Base-by-base conservation (phyloP, 2,888 invertebrate genomes). In the Phyto melanocephala region DNA sequence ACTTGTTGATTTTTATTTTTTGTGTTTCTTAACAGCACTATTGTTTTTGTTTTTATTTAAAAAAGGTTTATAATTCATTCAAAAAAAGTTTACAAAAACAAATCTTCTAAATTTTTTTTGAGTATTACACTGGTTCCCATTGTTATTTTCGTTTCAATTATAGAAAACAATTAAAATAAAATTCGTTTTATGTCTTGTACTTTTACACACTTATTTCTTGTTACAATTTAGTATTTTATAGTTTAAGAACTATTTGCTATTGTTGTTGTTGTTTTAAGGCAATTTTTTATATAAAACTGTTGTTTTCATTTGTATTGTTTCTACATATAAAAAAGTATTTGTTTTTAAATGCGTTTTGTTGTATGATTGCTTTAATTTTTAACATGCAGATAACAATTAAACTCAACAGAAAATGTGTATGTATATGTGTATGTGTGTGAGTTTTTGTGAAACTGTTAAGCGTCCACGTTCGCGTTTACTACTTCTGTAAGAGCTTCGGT, bases 1-100 rank as follows among this genome's bases (percentile, higher is more conserved):
- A 88, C 87, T 89, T 89, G 87, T 89, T 89, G 87, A 88, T 86
- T 86, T 85, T 76, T 65, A 24, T 62, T 60, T 77, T 60, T 40
- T 42, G 33, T n/a, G 20, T 40, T 10, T n/a, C 28, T 54, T 15
- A 10, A 17, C 10, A 8, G 6, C n/a, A 15, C 5, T 10, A 17
- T 28, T 35, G 17, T 20, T 56, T 42, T 22, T 20, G 15, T 52
- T 35, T 56, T 47, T 6, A 6, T 1, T 17, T 24, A 58, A 37
- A 52, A 63, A 40, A n/a, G n/a, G 7, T 45, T 45, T 17, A 17
- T 5, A 17, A n/a, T n/a, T n/a, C n/a, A n/a, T n/a, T n/a, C n/a
- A n/a, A n/a, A n/a, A n/a, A 40, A 40, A 10, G 24, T 40, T 45
- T 33, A 17, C 5, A 28, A 45, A 35, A n/a, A 17, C 0, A 50